Conservation (phyloP, 1,140 invertebrate genomes). For the Eumeta japonica region DNA sequence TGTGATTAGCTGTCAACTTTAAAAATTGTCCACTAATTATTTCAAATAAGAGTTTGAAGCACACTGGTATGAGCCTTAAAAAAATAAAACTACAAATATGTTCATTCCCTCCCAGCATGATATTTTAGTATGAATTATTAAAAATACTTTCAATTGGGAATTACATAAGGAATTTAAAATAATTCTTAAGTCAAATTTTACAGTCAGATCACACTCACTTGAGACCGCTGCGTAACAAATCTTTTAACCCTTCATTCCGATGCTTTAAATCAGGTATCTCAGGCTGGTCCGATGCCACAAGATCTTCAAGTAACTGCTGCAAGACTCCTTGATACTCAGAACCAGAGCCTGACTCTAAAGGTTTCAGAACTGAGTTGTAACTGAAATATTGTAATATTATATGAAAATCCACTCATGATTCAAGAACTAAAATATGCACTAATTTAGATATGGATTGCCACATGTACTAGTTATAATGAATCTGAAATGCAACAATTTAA, state of each 20-base stretch:
- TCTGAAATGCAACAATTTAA: neutral
- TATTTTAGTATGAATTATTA: too few species aligned
- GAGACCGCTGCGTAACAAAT: constrained; percentile 38
- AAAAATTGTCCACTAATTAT: too few species aligned
- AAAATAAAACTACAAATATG: too few species aligned
- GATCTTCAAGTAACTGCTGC: constrained; percentile 56
- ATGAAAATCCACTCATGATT: neutral
- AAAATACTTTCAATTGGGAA: too few species aligned
- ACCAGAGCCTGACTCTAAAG: constrained; percentile 33
- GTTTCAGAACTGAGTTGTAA: constrained; percentile 45
- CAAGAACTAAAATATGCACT: neutral
- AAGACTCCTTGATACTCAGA: constrained; percentile 53
- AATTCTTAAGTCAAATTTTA: too few species aligned
- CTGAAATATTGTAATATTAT: constrained; percentile 20
- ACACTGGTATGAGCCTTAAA: too few species aligned
- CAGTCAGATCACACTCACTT: constrained; percentile 29
- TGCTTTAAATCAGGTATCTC: constrained; percentile 56
- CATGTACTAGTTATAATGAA: neutral
- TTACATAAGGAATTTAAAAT: too few species aligned
- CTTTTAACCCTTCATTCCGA: constrained; percentile 52
- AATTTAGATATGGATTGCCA: neutral
- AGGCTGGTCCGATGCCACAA: constrained; percentile 50
- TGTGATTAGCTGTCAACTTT: too few species aligned
- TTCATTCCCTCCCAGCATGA: too few species aligned
- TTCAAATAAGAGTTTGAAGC: too few species aligned